Percentiles rank a stretch among this genome's conserved stretches.
Evolutionary conservation across 1,140 invertebrate genomes (phyloP).

Genomic region (Microvelia longipes): DNA sequence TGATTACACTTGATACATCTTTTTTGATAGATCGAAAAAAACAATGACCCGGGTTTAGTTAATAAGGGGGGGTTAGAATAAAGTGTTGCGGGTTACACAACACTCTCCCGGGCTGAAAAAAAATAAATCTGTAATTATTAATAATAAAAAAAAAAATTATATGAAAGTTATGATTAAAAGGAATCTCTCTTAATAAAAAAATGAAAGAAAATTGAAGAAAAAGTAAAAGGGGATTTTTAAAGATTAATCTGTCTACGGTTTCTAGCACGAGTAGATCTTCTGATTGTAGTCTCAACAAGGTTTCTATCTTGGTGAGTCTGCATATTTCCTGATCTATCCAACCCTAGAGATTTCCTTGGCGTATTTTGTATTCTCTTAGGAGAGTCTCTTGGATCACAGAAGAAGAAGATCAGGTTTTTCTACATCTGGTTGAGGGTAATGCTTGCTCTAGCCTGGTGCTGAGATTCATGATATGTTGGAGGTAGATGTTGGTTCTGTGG

Average conservation of each 20-base stretch:
- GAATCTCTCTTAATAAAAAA: too few relatives aligned
- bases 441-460: background rate
- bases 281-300: background rate
- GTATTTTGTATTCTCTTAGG: background rate
- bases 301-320: background rate
- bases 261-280: background rate
- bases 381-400: background rate
- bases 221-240: background rate
- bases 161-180: too few relatives aligned
- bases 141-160: too few relatives aligned
- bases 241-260: background rate
- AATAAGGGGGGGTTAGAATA: too few relatives aligned
- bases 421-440: background rate
- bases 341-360: background rate
- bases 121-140: too few relatives aligned
- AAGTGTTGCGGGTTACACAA: too few relatives aligned
- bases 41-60: too few relatives aligned
- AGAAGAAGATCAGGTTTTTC: background rate
- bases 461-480: background rate
- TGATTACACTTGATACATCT: too few relatives aligned
- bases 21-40: too few relatives aligned
- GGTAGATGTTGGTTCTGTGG: background rate
- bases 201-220: too few relatives aligned
- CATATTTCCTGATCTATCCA: background rate
- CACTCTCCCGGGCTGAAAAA: too few relatives aligned